Percentiles rank a stretch among this genome's conserved stretches.
Evolutionary conservation across 64 coral and sea anemone genomes (phyloP).

Genomic region (Pachyseris speciosa): DNA sequence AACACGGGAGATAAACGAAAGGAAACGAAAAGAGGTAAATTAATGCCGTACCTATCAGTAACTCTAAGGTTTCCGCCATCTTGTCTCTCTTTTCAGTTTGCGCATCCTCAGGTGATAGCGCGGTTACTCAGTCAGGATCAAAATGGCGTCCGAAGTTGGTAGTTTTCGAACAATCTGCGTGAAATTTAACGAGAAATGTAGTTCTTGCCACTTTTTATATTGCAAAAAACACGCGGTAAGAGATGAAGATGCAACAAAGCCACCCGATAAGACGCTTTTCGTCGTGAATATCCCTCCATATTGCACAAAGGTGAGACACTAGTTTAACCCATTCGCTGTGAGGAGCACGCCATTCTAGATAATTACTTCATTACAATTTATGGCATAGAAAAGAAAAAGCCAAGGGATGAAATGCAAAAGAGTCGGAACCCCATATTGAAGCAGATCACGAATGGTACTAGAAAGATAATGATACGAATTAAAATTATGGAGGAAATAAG

Average conservation of each 20-base stretch:
- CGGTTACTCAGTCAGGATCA: slow-evolving; percentile 31
- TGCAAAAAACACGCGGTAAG: slow-evolving; percentile 76
- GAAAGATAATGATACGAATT: no score
- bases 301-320: slow-evolving; percentile 85
- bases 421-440: no score
- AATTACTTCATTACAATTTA: no score
- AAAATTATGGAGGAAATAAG: no score
- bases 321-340: no score
- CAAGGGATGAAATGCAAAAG: no score
- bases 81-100: slow-evolving; percentile 34
- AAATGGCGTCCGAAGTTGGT: slow-evolving; percentile 89
- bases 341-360: no score
- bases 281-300: slow-evolving; percentile 93
- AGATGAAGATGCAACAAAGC: slow-evolving; percentile 69
- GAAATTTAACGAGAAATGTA: slow-evolving; percentile 73
- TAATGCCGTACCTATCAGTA: slow-evolving; percentile 74
- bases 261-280: slow-evolving; percentile 89
- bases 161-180: slow-evolving; percentile 86
- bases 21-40: neutral
- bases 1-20: neutral
- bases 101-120: slow-evolving; percentile 18
- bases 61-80: slow-evolving; percentile 89
- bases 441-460: no score
- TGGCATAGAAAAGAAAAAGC: no score
- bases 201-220: slow-evolving; percentile 85